These are phyloP conservation scores for Ammodytes marinus DNA, from an alignment of 2,113 vertebrate species.

Conservation along the genomic window DNA sequence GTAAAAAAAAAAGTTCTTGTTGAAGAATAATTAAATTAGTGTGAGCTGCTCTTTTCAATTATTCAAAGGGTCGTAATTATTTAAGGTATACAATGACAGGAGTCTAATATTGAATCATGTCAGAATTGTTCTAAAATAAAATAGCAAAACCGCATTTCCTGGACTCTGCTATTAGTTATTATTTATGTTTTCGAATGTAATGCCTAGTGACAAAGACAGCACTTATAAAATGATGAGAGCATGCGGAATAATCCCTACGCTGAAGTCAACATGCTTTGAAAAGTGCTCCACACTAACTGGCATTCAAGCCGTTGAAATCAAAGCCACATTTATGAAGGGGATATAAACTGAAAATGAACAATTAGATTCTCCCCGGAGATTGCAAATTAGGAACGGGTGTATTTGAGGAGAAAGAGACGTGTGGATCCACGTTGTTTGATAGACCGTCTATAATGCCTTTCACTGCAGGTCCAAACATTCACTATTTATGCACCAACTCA, in stretches of 20 bases:
- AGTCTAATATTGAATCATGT: slow-evolving; percentile 20
- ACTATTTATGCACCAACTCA: slow-evolving; percentile 29
- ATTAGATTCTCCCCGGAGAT: background rate
- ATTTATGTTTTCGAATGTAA: background rate
- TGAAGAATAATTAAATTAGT: slow-evolving; percentile 73
- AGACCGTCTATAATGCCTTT: slow-evolving; percentile 11
- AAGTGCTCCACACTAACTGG: slow-evolving; percentile 22
- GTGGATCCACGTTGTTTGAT: slow-evolving; percentile 2
- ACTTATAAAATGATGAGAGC: slow-evolving; percentile 10
- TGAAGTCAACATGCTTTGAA: slow-evolving; percentile 27
- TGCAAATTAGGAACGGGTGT: background rate
- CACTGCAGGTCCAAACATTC: slow-evolving; percentile 27
- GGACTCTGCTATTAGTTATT: background rate
- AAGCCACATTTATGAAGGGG: slow-evolving; percentile 16
- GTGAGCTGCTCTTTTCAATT: slow-evolving; percentile 64
- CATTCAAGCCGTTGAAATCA: slow-evolving; percentile 35
- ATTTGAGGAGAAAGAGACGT: slow-evolving; percentile 1
- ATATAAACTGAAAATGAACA: slow-evolving; percentile 24
- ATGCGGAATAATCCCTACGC: slow-evolving; percentile 7
- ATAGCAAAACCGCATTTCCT: background rate
- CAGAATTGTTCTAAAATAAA: background rate
- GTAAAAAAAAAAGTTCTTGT: slow-evolving; percentile 8
- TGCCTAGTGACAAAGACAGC: background rate
- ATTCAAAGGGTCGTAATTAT: slow-evolving; percentile 66
- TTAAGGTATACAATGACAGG: slow-evolving; percentile 49